phyloP scores from a whole-genome alignment of 1,140 invertebrate species.

The Globodera rostochiensis region DNA sequence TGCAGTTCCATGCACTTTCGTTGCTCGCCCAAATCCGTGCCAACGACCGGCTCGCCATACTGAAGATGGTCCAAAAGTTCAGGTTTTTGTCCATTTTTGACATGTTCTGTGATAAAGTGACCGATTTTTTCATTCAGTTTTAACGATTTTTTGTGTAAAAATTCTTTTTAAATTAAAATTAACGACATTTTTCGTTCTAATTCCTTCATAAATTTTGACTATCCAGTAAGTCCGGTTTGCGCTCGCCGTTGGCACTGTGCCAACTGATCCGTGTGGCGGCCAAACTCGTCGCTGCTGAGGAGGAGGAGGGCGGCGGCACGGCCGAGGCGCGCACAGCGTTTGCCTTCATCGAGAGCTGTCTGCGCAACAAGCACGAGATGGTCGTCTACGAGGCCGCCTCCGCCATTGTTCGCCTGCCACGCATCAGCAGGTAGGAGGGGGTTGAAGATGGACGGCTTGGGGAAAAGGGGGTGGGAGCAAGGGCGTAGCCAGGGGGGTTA shows the following conservation, averaged over 20 bases:
- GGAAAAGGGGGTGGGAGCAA: too few species aligned
- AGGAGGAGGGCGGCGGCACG: constrained; percentile 65
- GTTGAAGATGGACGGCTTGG: too few species aligned
- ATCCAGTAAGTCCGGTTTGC: constrained; percentile 77
- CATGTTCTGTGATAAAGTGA: too few species aligned
- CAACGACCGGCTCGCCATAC: constrained; percentile 89
- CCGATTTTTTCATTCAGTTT: too few species aligned
- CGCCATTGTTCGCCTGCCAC: constrained; percentile 82
- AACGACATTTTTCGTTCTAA: background rate
- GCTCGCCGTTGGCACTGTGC: constrained; percentile 90
- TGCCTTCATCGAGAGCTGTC: constrained; percentile 86
- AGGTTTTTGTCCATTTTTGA: background rate
- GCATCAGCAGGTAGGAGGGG: constrained; percentile 71
- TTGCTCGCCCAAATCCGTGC: constrained; percentile 90
- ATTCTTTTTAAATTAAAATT: background rate
- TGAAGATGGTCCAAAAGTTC: constrained; percentile 85
- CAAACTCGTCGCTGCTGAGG: constrained; percentile 84
- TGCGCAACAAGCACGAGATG: constrained; percentile 95
- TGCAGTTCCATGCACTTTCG: constrained; percentile 92
- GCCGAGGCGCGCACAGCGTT: constrained; percentile 71
- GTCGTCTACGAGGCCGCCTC: constrained; percentile 95
- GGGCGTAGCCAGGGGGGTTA: too few species aligned
- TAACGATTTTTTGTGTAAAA: too few species aligned
- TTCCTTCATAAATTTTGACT: background rate
- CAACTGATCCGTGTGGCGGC: constrained; percentile 85